A percentile compares a stretch with the other conserved stretches of the same genome.
Conservation (phyloP, 2,888 invertebrate species). For the Bruchidius siliquastri region DNA sequence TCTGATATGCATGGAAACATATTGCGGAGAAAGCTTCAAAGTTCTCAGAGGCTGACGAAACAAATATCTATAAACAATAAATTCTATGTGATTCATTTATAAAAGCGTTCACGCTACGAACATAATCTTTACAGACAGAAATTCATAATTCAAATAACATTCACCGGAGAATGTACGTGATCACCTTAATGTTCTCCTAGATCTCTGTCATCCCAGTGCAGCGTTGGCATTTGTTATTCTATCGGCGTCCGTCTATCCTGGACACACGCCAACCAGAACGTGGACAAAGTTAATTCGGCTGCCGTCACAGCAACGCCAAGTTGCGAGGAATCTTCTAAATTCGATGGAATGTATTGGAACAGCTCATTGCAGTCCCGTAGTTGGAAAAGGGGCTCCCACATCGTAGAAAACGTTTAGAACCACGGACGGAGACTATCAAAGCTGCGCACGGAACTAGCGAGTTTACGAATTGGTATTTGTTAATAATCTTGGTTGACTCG, state of each 20-base stretch:
- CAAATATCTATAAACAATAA: no score
- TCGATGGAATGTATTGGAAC: not conserved
- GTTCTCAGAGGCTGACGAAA: no score
- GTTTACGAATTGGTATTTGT: no score
- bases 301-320: not conserved
- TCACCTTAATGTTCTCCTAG: not conserved
- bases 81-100: no score
- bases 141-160: not conserved
- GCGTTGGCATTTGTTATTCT: not conserved
- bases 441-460: no score
- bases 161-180: not conserved
- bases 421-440: no score
- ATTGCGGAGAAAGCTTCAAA: no score
- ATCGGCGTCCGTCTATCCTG: not conserved
- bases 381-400: not conserved
- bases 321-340: not conserved
- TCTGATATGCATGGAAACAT: no score
- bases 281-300: not conserved
- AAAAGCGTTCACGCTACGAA: no score
- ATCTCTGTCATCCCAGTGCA: not conserved
- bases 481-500: no score
- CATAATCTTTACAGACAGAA: not conserved
- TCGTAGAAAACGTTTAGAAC: no score
- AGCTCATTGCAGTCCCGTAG: not conserved
- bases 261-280: not conserved